Conservation (phyloP, 2,888 invertebrate species). For the Meteorus cinctellus region DNA sequence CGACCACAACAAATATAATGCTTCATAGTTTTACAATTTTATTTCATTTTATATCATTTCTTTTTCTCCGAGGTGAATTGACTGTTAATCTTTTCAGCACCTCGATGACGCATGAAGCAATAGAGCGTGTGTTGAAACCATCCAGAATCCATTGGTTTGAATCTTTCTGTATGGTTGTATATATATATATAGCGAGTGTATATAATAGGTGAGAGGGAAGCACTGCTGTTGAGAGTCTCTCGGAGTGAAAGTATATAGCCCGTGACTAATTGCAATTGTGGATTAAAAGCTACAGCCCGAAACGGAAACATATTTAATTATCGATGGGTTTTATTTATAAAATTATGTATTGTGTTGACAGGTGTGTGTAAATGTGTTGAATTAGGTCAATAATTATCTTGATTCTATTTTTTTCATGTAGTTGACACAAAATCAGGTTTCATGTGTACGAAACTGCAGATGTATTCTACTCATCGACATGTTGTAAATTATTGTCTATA, state of each 20-base stretch:
- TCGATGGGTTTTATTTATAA: slow-evolving; percentile 10
- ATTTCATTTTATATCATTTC: neutral
- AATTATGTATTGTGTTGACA: slow-evolving; percentile 7
- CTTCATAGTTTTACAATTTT: slow-evolving; percentile 1
- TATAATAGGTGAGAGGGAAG: neutral
- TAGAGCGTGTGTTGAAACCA: neutral
- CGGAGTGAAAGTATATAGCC: slow-evolving; percentile 61
- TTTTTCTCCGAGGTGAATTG: neutral
- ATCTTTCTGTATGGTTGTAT: neutral
- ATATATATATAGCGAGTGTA: neutral
- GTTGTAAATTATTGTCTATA: too few species aligned
- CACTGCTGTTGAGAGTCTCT: slow-evolving; percentile 27
- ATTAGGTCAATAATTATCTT: too few species aligned
- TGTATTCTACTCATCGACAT: too few species aligned
- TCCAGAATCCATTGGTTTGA: neutral
- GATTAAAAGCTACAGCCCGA: slow-evolving; percentile 67
- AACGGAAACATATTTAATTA: slow-evolving; percentile 70
- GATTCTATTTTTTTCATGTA: too few species aligned
- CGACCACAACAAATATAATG: neutral
- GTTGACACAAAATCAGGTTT: too few species aligned
- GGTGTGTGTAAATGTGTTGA: neutral
- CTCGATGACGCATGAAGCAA: slow-evolving; percentile 10
- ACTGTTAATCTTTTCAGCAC: slow-evolving; percentile 19
- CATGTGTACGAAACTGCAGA: too few species aligned
- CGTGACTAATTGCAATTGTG: slow-evolving; percentile 70